Base-by-base conservation (phyloP, 2,797 vertebrate genomes). In the Acanthurus lineatus region DNA sequence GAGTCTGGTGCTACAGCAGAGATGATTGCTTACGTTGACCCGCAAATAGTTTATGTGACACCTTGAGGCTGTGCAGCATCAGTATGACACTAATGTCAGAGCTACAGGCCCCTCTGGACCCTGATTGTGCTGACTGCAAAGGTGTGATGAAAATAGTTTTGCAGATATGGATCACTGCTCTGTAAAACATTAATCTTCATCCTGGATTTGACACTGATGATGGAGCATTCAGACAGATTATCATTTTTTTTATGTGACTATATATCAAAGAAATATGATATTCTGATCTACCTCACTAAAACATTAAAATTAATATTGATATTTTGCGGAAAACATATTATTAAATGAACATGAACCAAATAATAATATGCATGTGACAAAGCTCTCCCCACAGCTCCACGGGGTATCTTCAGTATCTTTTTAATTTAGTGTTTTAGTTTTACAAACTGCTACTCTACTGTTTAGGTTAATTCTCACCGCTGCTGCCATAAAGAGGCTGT, bases 91-190 rank as follows among this genome's bases (percentile, higher is more conserved):
- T 76, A 69, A 57, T 15, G 47, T 84, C 83, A 88, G 68, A 82
- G 80, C 73, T 76, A 77, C 38, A 38, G 71, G 71, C 72, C 86
- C 77, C 82, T 28, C 61, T 83, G 87, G 87, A 85, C 63, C 71
- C 60, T 75, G 47, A 77, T 88, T 85, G 73, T 86, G 89, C 86
- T 89, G 86, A 90, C 78, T 74, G 67, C n/a, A 35, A 79, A 76
- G 51, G 67, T 75, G 69, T 76, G 86, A 81, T 83, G 67, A 79
- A 86, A 71, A 85, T 87, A 79, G 82, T 63, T 84, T 58, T 78
- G 60, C 82, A 84, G 87, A 83, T 87, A 77, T 73, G 68, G 76
- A 87, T 86, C 76, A 67, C 54, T 70, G 79, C 69, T 61, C 53
- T 82, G 82, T 76, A 66, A 82, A 86, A 89, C 69, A 84, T 87